phyloP scores from a whole-genome alignment of 1,140 invertebrate genomes.

The Sinonovacula constricta region DNA sequence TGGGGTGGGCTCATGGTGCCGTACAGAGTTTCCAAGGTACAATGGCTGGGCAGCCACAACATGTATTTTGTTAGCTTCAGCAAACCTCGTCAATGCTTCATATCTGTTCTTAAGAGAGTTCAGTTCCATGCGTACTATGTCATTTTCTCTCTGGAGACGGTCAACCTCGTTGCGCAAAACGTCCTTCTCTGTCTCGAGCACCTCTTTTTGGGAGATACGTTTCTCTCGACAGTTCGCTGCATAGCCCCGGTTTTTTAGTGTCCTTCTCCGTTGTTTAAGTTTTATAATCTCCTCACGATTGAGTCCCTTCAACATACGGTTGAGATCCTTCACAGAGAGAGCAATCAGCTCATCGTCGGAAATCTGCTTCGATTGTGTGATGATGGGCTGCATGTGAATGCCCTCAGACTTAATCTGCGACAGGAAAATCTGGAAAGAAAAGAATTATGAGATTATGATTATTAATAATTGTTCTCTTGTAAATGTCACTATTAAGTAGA shows the following conservation, averaged over 20 bases:
- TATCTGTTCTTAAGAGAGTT: constrained; percentile 72
- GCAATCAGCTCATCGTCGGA: constrained; percentile 93
- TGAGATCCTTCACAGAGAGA: constrained; percentile 95
- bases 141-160: constrained; percentile 73
- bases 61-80: constrained; percentile 70
- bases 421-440: constrained; percentile 72
- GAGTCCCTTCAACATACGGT: constrained; percentile 94
- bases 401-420: constrained; percentile 73
- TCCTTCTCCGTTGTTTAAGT: constrained; percentile 97
- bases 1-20: constrained; percentile 50
- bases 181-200: constrained; percentile 87
- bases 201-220: constrained; percentile 77
- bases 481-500: no score
- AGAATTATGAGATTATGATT: no score
- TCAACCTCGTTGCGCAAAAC: constrained; percentile 72
- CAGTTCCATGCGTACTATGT: constrained; percentile 75
- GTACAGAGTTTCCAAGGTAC: constrained; percentile 48
- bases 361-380: constrained; percentile 49
- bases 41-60: constrained; percentile 62
- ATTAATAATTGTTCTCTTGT: no score
- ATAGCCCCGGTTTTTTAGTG: constrained; percentile 98
- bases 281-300: constrained; percentile 93
- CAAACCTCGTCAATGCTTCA: constrained; percentile 73
- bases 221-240: constrained; percentile 95
- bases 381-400: constrained; percentile 45